Evolutionary conservation across 1,140 invertebrate genomes (phyloP), one percentile per base, ranked within the genome.

Genomic region (Apis laboriosa): DNA sequence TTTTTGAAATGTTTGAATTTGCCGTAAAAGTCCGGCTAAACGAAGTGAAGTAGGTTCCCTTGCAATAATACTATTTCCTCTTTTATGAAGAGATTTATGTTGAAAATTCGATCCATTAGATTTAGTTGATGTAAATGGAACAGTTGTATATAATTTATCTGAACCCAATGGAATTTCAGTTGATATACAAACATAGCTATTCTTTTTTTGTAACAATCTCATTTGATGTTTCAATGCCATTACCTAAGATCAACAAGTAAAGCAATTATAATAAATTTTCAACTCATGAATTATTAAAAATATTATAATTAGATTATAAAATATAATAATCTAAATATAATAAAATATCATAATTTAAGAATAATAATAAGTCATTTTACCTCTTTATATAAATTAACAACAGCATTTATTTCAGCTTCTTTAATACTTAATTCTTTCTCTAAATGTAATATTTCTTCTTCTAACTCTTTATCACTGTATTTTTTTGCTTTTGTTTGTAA

Each of bases 361-460:
- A 34, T 28, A 9, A 61, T 24, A 24, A 24, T 24, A 24, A 24
- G 24, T 64, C 55, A 17, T 0, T 51, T 83, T 86, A 93, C 94
- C 88, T 95, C 94, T 81, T 94, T 94, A 78, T 94, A 95, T n/a
- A 95, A 88, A 68, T 90, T 86, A 84, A 95, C 90, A 19, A 95
- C 92, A 68, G 94, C 93, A 24, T 89, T 93, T 55, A 95, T 94
- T 88, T 95, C 95, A 82, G 94, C 92, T 86, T 95, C 94, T 89
- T 95, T 95, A 1, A 84, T 89, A 34, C 84, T 90, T 5, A 95
- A 87, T 72, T 94, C 91, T 55, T 92, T 90, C 73, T 95, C 95
- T 28, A 95, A 51, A 34, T 85, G 76, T 55, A 88, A 83, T 12
- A 95, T 51, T 88, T 95, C 90, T 73, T 93, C 91, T 11, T 87